Evolutionary conservation across 2,888 invertebrate species (phyloP), one percentile per base, ranked within the genome.

Genomic region (Aphodius sticticus): DNA sequence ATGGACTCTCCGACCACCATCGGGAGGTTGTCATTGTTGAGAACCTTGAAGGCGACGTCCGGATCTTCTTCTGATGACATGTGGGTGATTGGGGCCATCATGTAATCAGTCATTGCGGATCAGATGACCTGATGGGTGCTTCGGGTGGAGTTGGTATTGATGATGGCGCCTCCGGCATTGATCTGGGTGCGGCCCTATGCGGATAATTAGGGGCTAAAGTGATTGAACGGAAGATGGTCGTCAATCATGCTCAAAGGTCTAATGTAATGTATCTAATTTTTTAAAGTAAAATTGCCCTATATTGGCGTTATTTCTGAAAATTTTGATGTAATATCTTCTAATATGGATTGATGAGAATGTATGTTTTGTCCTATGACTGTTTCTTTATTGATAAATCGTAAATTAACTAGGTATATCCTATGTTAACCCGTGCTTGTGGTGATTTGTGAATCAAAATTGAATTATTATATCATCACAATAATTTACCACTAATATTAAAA

Each of bases 21-120:
- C 16, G 89, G 88, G 70, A 89, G 85, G 80, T 89, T 86, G 82
- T 89, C 89, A 81, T 88, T 87, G 84, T 90, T 90, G 36, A 90
- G 83, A 16, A 90, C 86, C 83, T 89, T 87, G 82, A 90, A 90
- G n/a, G 90, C 88, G 37, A 87, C 86, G 77, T 89, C 88, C 69
- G 87, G 87, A 35, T 86, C 86, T 84, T 87, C 83, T 84, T 84
- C 74, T 9, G 87, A 85, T 16, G 86, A 85, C 81, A 86, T 83
- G 16, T 83, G 82, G 14, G 76, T 76, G 12, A 82, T 78, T 71
- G 83, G 82, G 37, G 80, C 81, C 80, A 82, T 82, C 69, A 77
- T 79, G 35, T 75, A 71, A 76, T 83, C 80, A 37, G 80, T 82
- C 79, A 79, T 82, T 69, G 38, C 80, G 16, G 53, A 53, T 53